phyloP scores from a whole-genome alignment of 2,113 vertebrate genomes.

The Phrynosoma platyrhinos region DNA sequence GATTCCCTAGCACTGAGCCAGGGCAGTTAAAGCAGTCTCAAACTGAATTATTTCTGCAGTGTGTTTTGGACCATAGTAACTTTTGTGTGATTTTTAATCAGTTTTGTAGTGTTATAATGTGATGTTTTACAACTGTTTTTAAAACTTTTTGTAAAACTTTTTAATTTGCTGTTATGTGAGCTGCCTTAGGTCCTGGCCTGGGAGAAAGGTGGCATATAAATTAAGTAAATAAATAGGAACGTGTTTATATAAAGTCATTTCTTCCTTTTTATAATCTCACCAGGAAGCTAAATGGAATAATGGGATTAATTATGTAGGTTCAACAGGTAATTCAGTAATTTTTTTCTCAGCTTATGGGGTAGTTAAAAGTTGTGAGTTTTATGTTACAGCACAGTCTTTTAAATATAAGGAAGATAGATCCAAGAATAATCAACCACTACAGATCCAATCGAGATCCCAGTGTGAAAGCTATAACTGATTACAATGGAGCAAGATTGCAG shows the following conservation, averaged over 20 bases:
- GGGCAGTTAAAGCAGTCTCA: no score
- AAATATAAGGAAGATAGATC: constrained; percentile 10
- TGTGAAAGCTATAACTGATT: neutral
- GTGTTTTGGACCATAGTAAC: no score
- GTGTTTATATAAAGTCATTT: constrained; percentile 18
- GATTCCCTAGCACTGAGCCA: no score
- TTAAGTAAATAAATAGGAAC: neutral
- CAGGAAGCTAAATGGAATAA: neutral
- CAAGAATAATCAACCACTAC: neutral
- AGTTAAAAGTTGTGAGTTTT: neutral
- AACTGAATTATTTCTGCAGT: no score
- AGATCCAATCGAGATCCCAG: neutral
- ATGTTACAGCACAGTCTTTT: neutral
- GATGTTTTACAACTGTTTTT: no score
- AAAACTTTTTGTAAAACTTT: no score
- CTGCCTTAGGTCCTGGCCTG: no score
- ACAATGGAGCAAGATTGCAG: neutral
- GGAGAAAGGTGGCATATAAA: no score
- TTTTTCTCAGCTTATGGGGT: neutral
- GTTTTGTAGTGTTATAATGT: no score
- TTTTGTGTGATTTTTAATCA: no score
- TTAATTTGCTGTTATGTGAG: no score
- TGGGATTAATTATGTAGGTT: constrained; percentile 36
- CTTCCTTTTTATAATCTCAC: neutral
- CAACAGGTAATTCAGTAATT: neutral